Evolutionary conservation across 2,113 vertebrate species (phyloP).

Genomic region (Siphamia tubifer): DNA sequence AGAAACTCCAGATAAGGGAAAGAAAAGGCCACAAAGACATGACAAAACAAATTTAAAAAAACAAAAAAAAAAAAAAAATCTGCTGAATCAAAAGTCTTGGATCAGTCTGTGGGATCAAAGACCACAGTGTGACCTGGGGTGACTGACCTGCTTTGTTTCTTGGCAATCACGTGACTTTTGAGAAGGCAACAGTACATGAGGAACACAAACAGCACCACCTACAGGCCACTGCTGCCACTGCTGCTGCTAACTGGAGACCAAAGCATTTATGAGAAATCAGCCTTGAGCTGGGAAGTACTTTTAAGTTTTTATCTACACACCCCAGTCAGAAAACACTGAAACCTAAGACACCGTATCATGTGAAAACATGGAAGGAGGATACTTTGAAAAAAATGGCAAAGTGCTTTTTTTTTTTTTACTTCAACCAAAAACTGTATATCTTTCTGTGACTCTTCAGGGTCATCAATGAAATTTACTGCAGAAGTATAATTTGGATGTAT

Average conservation of each 20-base stretch:
- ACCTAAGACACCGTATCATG: no score
- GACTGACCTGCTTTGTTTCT: slow-evolving; percentile 17
- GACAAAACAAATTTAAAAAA: no score
- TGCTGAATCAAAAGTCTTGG: slow-evolving; percentile 1
- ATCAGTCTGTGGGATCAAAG: not conserved
- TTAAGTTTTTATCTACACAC: not conserved
- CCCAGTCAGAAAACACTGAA: not conserved
- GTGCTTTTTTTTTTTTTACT: no score
- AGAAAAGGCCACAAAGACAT: not conserved
- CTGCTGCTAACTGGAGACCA: rapidly evolving
- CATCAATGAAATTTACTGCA: no score
- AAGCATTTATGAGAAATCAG: slow-evolving; percentile 34
- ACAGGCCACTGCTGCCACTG: no score
- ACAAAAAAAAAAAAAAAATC: not conserved
- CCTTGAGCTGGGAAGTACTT: slow-evolving; percentile 4
- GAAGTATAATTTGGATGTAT: no score
- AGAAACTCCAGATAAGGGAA: not conserved
- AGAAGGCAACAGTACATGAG: not conserved
- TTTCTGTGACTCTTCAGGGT: no score
- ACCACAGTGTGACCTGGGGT: not conserved
- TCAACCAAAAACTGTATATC: no score
- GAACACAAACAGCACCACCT: no score
- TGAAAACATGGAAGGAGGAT: no score
- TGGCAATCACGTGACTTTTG: slow-evolving; percentile 60
- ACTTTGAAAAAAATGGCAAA: no score